Evolutionary conservation across 2,888 invertebrate species (phyloP).

Genomic region (Campoletis raptor): DNA sequence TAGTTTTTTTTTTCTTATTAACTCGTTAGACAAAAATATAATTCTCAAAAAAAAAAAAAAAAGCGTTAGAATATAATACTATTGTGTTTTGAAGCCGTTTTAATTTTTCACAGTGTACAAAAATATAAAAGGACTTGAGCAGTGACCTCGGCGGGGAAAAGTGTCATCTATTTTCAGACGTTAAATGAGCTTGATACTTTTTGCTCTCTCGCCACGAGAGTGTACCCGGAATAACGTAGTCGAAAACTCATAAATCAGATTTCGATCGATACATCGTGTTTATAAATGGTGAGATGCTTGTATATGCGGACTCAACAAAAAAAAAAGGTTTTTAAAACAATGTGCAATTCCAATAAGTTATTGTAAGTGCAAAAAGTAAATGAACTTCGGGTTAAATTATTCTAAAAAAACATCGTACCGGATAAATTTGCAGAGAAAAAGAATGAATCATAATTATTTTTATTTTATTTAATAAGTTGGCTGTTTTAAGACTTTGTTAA

Average conservation of each 20-base stretch:
- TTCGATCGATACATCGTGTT: conserved; percentile 34
- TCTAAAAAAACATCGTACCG: neutral
- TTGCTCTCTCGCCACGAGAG: neutral
- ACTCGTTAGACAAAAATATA: neutral
- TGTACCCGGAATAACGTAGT: conserved; percentile 38
- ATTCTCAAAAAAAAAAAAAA: neutral
- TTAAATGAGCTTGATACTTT: conserved; percentile 36
- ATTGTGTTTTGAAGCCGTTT: neutral
- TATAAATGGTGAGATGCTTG: conserved; percentile 30
- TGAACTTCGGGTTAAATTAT: neutral
- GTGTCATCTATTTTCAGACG: conserved; percentile 52
- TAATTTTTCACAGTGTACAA: neutral
- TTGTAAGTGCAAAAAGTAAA: neutral
- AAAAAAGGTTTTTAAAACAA: neutral
- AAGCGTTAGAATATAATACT: neutral
- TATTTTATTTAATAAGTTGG: neutral
- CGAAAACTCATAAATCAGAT: conserved; percentile 52
- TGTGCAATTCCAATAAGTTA: neutral
- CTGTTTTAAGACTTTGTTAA: neutral
- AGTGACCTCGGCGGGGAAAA: conserved; percentile 27
- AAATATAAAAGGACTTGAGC: conserved; percentile 6
- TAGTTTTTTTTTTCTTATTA: neutral
- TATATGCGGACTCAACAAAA: conserved; percentile 1
- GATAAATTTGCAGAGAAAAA: neutral
- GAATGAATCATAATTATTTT: neutral